phyloP scores from a whole-genome alignment of 1,140 invertebrate species.

The Drosophila ironensis region DNA sequence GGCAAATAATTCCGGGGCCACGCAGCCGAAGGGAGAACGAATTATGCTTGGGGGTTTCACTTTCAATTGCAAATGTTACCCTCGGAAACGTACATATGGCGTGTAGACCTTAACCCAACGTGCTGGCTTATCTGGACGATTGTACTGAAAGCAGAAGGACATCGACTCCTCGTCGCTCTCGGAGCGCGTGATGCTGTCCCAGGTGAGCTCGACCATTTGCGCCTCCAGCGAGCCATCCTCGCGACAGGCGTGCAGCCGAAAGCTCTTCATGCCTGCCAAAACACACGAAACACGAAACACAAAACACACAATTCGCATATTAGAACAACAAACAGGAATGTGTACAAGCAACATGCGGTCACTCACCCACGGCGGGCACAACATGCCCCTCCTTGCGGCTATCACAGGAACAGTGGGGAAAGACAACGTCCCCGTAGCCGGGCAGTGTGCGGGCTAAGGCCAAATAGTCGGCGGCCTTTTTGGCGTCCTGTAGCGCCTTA shows the following conservation, averaged over 20 bases:
- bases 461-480: slow-evolving; percentile 94
- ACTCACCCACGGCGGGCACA: slow-evolving; percentile 88
- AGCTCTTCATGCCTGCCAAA: slow-evolving; percentile 84
- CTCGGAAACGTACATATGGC: slow-evolving; percentile 88
- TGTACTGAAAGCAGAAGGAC: slow-evolving; percentile 94
- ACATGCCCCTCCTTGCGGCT: slow-evolving; percentile 96
- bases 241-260: slow-evolving; percentile 94
- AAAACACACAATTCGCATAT: background rate
- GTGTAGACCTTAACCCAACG: slow-evolving; percentile 94
- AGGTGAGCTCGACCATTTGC: slow-evolving; percentile 92
- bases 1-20: too few relatives aligned
- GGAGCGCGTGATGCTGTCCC: slow-evolving; percentile 91
- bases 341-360: background rate
- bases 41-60: background rate
- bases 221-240: slow-evolving; percentile 93
- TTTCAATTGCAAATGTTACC: background rate
- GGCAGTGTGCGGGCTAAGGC: slow-evolving; percentile 92
- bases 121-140: slow-evolving; percentile 89
- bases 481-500: slow-evolving; percentile 95
- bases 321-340: background rate
- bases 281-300: background rate
- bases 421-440: slow-evolving; percentile 95
- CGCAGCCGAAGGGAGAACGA: too few relatives aligned
- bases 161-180: slow-evolving; percentile 95
- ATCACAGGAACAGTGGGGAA: slow-evolving; percentile 97